Evolutionary conservation across 1,140 invertebrate genomes (phyloP).

Genomic region (Prorops nasuta): DNA sequence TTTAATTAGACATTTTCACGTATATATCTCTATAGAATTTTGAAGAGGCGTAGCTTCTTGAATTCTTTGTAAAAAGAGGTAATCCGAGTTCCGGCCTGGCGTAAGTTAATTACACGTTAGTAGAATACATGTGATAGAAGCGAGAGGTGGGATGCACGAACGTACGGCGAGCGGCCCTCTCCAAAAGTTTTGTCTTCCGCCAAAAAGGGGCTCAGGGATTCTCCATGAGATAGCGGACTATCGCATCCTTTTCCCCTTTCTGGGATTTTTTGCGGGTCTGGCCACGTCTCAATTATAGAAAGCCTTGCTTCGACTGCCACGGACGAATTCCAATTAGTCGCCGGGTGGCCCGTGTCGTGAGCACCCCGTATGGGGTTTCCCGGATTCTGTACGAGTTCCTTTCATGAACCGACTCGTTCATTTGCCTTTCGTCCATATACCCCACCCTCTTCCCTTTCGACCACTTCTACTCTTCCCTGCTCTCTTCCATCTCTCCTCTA

Average conservation of each 20-base stretch:
- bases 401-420: constrained; percentile 55
- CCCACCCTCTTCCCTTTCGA: constrained; percentile 15
- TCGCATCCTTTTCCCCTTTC: constrained; percentile 25
- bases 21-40: no score
- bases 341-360: constrained; percentile 49
- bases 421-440: constrained; percentile 53
- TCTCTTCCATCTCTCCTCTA: constrained; percentile 4
- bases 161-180: constrained; percentile 16
- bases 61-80: no score
- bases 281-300: constrained; percentile 58
- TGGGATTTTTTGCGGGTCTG: constrained; percentile 41
- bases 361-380: constrained; percentile 54
- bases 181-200: constrained; percentile 28
- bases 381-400: constrained; percentile 58
- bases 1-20: no score
- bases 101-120: constrained; percentile 15
- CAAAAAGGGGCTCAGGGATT: constrained; percentile 25
- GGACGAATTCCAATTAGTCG: constrained; percentile 58
- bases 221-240: constrained; percentile 33
- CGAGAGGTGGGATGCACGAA: constrained; percentile 5
- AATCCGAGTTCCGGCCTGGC: not conserved
- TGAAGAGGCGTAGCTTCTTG: no score
- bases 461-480: constrained; percentile 7
- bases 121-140: no score
- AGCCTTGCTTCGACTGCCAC: constrained; percentile 56